Evolutionary conservation across 2,113 vertebrate genomes (phyloP).

Genomic region (Spilogale gracilis): DNA sequence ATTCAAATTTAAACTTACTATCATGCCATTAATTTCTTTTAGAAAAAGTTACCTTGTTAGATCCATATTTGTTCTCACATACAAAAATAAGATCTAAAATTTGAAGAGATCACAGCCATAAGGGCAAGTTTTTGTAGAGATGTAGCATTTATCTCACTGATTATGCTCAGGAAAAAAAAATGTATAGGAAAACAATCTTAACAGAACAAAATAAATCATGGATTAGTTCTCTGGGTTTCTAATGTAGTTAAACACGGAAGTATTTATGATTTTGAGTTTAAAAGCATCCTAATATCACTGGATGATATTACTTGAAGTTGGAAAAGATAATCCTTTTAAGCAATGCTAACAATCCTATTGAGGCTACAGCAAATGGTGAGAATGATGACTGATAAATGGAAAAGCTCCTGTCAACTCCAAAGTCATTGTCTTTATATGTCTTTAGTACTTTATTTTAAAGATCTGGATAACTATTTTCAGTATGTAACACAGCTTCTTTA

Average conservation of each 20-base stretch:
- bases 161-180: neutral
- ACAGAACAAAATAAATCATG: neutral
- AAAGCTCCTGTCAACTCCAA: neutral
- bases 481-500: neutral
- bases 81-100: slow-evolving; percentile 4
- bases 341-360: neutral
- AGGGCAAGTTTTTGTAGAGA: neutral
- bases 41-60: neutral
- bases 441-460: neutral
- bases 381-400: neutral
- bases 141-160: neutral
- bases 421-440: neutral
- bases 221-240: neutral
- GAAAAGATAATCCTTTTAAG: neutral
- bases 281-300: neutral
- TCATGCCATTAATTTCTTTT: neutral
- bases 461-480: neutral
- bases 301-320: neutral
- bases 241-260: neutral
- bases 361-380: neutral
- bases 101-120: neutral
- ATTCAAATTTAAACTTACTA: neutral
- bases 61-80: neutral
- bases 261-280: neutral
- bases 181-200: neutral